phyloP scores from a whole-genome alignment of 1,140 invertebrate genomes.

The Planococcus citri region DNA sequence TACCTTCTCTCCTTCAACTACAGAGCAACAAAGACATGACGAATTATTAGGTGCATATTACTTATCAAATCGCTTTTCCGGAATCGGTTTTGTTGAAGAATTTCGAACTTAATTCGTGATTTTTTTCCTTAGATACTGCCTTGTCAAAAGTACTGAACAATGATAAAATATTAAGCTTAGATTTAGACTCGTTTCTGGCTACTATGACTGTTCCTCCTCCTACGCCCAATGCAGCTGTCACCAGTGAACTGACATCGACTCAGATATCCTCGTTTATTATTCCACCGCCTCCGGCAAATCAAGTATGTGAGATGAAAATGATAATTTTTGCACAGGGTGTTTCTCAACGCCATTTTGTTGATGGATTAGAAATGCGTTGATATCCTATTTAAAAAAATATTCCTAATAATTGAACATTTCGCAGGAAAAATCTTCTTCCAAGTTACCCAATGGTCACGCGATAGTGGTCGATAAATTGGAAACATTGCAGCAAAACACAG shows the following conservation, averaged over 20 bases:
- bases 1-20: background rate
- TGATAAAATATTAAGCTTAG: conserved; percentile 32
- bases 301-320: background rate
- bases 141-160: conserved; percentile 32
- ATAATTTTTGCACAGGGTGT: too few relatives aligned
- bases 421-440: background rate
- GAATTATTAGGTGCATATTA: background rate
- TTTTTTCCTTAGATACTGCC: conserved; percentile 11
- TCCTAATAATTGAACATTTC: background rate
- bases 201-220: conserved; percentile 67
- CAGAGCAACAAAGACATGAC: conserved; percentile 1
- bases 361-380: too few relatives aligned
- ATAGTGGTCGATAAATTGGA: background rate
- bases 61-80: too few relatives aligned
- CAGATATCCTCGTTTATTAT: conserved; percentile 69
- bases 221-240: conserved; percentile 48
- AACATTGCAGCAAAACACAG: background rate
- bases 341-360: too few relatives aligned
- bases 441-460: background rate
- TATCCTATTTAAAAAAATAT: too few relatives aligned
- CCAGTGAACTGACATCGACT: conserved; percentile 57
- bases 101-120: background rate
- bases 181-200: conserved; percentile 64
- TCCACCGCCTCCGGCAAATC: conserved; percentile 53
- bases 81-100: too few relatives aligned